Evolutionary conservation across 1,140 invertebrate genomes (phyloP).

Genomic region (Panagrolaimus sp.): DNA sequence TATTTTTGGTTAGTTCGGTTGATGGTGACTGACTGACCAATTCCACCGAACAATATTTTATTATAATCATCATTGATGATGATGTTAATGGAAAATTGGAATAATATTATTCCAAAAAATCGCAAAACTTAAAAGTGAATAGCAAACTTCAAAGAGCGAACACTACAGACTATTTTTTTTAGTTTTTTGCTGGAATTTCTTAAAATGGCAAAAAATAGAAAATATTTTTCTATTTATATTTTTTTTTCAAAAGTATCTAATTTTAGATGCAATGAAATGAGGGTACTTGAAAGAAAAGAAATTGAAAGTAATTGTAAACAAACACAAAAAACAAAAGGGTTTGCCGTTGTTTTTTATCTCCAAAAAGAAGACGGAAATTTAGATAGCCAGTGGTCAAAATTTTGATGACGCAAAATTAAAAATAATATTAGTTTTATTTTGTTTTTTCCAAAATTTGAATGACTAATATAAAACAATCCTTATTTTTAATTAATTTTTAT

Average conservation of each 20-base stretch:
- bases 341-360: no score
- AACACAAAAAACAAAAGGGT: no score
- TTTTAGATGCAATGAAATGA: background rate
- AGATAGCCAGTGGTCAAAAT: background rate
- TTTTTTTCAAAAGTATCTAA: background rate
- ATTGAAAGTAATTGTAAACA: no score
- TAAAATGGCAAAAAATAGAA: background rate
- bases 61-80: no score
- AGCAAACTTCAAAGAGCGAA: background rate
- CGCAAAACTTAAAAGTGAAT: background rate
- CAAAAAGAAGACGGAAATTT: background rate
- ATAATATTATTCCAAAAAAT: no score
- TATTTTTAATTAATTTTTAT: background rate
- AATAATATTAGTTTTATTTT: conserved; percentile 13
- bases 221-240: background rate
- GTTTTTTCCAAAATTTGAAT: background rate
- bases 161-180: background rate
- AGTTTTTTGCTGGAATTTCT: background rate
- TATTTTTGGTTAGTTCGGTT: no score
- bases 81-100: no score
- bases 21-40: no score
- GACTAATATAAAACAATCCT: background rate
- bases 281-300: no score
- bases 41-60: no score
- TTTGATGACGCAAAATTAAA: conserved; percentile 2